A percentile compares a stretch with the other conserved stretches of the same genome.
These are phyloP conservation scores for Myotis myotis DNA, from an alignment of 2,797 vertebrate genomes.

Conservation along the genomic window DNA sequence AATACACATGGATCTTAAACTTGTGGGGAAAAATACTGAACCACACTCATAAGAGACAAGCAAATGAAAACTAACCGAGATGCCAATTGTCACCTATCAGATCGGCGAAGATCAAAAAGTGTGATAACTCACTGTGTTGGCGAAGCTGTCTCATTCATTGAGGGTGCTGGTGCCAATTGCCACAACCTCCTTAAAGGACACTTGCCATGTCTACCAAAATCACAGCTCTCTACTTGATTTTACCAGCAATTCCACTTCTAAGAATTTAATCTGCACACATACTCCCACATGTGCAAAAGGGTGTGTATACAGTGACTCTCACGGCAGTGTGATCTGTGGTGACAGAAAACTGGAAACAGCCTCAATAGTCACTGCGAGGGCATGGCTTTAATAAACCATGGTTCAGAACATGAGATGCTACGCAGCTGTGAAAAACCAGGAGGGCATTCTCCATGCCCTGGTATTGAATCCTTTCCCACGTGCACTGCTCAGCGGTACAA, in stretches of 20 bases:
- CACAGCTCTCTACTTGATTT: background rate
- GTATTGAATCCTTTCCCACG: background rate
- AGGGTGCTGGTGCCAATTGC: background rate
- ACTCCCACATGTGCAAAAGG: background rate
- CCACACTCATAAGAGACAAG: constrained; percentile 57
- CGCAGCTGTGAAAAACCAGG: background rate
- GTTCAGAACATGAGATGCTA: background rate
- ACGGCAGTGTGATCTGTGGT: background rate
- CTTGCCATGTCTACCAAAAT: background rate
- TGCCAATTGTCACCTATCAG: constrained; percentile 11
- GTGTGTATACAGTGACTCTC: background rate
- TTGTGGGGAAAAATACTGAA: constrained; percentile 10
- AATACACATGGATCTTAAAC: constrained; percentile 30
- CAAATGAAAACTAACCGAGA: constrained; percentile 53
- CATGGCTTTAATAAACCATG: background rate
- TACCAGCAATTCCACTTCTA: background rate
- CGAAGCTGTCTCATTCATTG: background rate
- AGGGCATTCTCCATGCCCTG: background rate
- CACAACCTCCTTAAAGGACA: background rate
- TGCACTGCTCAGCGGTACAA: background rate
- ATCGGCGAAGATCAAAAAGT: constrained; percentile 16
- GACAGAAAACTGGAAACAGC: background rate
- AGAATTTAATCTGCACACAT: background rate
- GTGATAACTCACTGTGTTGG: background rate
- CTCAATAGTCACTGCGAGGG: background rate